Evolutionary conservation across 2,888 invertebrate species (phyloP), one percentile per base, ranked within the genome.

Genomic region (Pilophorus perplexus): DNA sequence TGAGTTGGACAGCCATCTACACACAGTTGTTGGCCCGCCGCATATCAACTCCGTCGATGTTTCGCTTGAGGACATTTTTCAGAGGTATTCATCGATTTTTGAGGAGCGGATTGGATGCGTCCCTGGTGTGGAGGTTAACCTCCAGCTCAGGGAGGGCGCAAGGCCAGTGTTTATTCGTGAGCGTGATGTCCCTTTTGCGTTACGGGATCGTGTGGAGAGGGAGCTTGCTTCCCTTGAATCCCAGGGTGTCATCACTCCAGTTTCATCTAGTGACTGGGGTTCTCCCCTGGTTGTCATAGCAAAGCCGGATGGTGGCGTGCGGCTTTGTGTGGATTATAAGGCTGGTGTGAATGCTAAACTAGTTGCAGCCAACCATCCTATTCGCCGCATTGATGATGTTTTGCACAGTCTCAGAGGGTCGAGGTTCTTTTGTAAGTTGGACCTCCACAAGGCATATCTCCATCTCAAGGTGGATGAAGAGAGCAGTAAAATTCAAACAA

Each of bases 331-430:
- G 27, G 62, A 62, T 27, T 62, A 62, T 23, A 62, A 62, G 18
- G n/a, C 16, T 46, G 62, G 62, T 1, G 62, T 62, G 3, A 48
- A 62, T 14, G 6, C 33, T 20, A 67, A 66, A 57, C 20, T 74
- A 18, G 59, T 72, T 2, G 28, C 60, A n/a, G 70, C 70, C 46
- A 66, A 73, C 37, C 71, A 68, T 22, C 71, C 72, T 16, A 70
- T 72, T 4, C 48, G 38, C 2, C 27, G 46, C 14, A 67, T 71
- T 22, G 68, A 68, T 22, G 71, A 71, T 44, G 64, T 62, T 27
- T 28, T 54, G 25, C 59, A 48, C 14, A 62, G 38, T 52, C 50
- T 52, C 38, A 50, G 52, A 48, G 62, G 62, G n/a, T 62, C 48
- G 1, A 62, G 12, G 20, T 62, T 48, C 20, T 62, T 62, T 20